Base-by-base conservation (phyloP, 2,888 invertebrate species). In the Diplazon laetatorius region DNA sequence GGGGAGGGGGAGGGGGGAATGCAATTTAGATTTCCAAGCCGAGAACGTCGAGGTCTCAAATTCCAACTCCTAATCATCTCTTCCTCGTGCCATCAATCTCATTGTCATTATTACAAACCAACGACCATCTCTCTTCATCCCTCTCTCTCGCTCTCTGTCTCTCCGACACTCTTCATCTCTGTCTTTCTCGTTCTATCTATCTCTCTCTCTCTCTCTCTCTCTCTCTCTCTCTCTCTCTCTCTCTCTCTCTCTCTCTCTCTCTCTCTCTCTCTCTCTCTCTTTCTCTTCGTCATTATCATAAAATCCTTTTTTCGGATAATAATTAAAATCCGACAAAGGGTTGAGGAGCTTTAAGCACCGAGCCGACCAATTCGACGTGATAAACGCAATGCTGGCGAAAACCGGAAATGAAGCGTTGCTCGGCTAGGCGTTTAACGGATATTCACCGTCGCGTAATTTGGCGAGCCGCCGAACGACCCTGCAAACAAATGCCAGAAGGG, bases 401-500 rank as follows among this genome's bases (percentile, higher is more conserved):
- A 73, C 55, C 63, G 77, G 55, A 62, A 77, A 73, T 73, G 68
- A 69, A 73, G 39, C 63, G 52, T 39, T 14, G 39, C 39, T 18
- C 46, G 63, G n/a, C 14, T 46, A 37, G n/a, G 52, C 39, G 48
- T 57, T 76, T 52, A 44, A 52, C 48, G 60, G 63, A 20, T 69
- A 77, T 77, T 73, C 57, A 73, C 39, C 68, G 68, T 72, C 72
- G 52, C 55, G 62, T 73, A 77, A 77, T 73, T 77, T 77, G 77
- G 72, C 73, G 69, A 77, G 68, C 48, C 57, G 69, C 73, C 77
- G 77, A 77, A 77, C 69, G 63, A 62, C 57, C 59, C 63, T 55
- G 69, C 73, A 69, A 77, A 63, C 68, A 68, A 73, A 63, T 63
- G 35, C 72, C n/a, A n/a, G n/a, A 14, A 52, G 22, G 52, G 52